Evolutionary conservation across 1,140 invertebrate species (phyloP).

Genomic region (Linepithema humile): DNA sequence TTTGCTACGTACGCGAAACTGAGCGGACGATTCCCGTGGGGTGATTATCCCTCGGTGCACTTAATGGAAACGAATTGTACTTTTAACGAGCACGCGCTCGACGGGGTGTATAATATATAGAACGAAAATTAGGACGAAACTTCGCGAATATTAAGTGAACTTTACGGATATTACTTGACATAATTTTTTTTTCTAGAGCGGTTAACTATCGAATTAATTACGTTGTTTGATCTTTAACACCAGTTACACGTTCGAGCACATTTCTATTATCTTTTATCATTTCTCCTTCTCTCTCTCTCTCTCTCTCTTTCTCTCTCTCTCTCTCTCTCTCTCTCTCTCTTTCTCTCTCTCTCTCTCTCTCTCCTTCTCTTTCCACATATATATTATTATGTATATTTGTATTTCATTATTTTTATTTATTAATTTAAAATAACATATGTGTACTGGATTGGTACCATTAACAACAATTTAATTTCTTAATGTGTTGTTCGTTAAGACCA

Average conservation of each 20-base stretch:
- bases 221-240: neutral
- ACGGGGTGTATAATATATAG: neutral
- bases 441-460: neutral
- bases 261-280: conserved; percentile 20
- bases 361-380: too few species aligned
- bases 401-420: too few species aligned
- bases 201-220: neutral
- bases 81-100: conserved; percentile 29
- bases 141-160: conserved; percentile 18
- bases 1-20: conserved; percentile 46
- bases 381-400: neutral
- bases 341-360: too few species aligned
- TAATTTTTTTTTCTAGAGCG: neutral
- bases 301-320: too few species aligned
- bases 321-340: too few species aligned
- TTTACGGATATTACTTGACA: conserved; percentile 10
- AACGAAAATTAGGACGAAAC: conserved; percentile 10
- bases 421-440: too few species aligned
- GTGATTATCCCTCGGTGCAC: conserved; percentile 52
- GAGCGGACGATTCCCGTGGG: conserved; percentile 39
- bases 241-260: neutral
- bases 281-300: neutral
- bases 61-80: conserved; percentile 71
- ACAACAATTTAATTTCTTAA: neutral
- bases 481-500: neutral